Evolutionary conservation across 2,797 vertebrate species (phyloP).

Genomic region (Morus bassanus): DNA sequence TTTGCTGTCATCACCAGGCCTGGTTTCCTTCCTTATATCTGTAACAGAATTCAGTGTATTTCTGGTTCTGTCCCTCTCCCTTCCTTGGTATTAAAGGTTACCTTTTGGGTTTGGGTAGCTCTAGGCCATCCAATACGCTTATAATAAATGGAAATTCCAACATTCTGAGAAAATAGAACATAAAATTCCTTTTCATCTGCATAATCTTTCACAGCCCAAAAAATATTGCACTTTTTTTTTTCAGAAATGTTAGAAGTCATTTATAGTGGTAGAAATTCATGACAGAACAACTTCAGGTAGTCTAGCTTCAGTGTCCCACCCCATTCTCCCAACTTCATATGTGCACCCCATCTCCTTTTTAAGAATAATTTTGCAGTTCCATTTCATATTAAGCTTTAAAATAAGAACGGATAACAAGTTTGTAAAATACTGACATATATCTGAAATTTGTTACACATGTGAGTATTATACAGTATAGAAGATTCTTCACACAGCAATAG

Average conservation of each 20-base stretch:
- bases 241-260: neutral
- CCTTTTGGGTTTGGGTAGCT: neutral
- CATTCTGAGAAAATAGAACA: neutral
- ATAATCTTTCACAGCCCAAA: neutral
- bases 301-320: neutral
- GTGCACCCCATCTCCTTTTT: neutral
- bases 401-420: neutral
- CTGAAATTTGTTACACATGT: neutral
- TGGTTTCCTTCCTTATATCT: neutral
- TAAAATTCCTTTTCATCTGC: neutral
- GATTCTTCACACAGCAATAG: neutral
- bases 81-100: neutral
- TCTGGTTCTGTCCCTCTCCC: neutral
- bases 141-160: neutral
- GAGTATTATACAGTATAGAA: neutral
- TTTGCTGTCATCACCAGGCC: neutral
- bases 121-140: neutral
- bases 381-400: neutral
- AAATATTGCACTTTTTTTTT: neutral
- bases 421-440: neutral
- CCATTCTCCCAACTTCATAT: neutral
- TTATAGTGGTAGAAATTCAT: neutral
- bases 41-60: neutral
- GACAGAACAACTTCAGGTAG: neutral
- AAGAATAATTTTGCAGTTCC: neutral